Base-by-base conservation (phyloP, 2,113 vertebrate genomes). In the Sapajus apella region DNA sequence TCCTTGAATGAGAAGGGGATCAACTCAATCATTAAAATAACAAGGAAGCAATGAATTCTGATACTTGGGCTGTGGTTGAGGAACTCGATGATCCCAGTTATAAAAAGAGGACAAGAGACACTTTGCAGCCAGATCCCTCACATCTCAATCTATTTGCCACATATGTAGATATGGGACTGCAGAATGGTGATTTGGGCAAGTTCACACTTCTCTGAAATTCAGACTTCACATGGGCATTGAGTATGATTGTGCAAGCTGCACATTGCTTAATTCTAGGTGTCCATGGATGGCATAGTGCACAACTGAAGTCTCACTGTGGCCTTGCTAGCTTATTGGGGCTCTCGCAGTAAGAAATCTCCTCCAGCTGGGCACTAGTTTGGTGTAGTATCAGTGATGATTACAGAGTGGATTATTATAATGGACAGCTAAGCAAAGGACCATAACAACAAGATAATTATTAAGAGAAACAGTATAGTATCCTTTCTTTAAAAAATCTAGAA, bases 221-320 rank as follows among this genome's bases (percentile, higher is more conserved):
- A 32, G 21, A 12, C 13, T 45, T 13, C 20, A n/a, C 25, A 0
- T 5, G 30, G 72, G 21, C 75, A 43, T 18, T 4, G 27, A 37
- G 61, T 21, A 2, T 58, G 4, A 20, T 20, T 7, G 20, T 1
- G 6, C 4, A 56, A 8, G 73, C 16, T 20, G 8, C 10, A 58
- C 0, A 4, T 25, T 40, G 3, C 11, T 1, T 21, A 37, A 10
- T 1, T 4, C 40, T 32, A 0, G 1, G 25, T 35, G 52, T 0
- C 30, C 16, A 17, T 58, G 30, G 27, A 37, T 18, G 47, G 6
- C 0, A 4, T 17, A 30, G 43, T 0, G 0, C 1, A 32, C 13
- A 18, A 17, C 52, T 25, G 10, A 61, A 70, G 43, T 32, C 37
- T 84, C 37, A 25, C 1, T 1, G 0, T 20, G 20, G 50, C 68